Base-by-base conservation (phyloP, 64 coral and sea anemone genomes). In the Montipora sp. region DNA sequence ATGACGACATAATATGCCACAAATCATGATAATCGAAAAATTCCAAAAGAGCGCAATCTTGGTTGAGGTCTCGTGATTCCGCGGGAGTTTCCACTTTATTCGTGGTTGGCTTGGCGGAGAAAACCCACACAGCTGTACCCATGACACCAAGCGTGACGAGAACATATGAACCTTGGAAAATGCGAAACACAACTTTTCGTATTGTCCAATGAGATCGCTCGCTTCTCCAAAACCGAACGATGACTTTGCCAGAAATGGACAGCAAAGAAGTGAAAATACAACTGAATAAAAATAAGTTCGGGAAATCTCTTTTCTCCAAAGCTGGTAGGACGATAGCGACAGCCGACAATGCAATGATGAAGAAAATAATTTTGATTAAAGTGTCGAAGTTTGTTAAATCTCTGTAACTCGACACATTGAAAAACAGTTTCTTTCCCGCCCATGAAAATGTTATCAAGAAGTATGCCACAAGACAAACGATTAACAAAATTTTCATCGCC, bases 1-100 rank as follows among this genome's bases (percentile, higher is more conserved):
- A 95, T 5, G 94, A 95, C 4, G 94, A 95, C 77, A 92, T 11
- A 8, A 95, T 95, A 46, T 95, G 94, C 94, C 94, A 95, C 11
- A 83, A 18, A 81, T 95, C 94, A 22, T 95, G 94, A 45, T 82
- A 60, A 27, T 92, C 94, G 57, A 91, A 95, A 77, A 95, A 95
- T 3, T 47, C 69, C 65, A 83, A 83, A 1, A 95, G 19, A 1
- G 83, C 8, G 67, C 96, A 98, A 12, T 87, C 90, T 13, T 75
- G 59, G 82, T 98, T 98, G 18, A 88, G 77, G 16, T 92, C 86
- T 45, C 96, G 93, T 18, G 96, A 98, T 14, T 57, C 14, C 36
- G 72, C 51, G 13, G 90, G 86, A 10, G 15, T 4, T 1, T 57
- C 12, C 18, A 81, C 84, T 43, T 98, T 98, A 20, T 92, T 59